Conservation (phyloP, 2,888 invertebrate species). For the Plutella xylostella region DNA sequence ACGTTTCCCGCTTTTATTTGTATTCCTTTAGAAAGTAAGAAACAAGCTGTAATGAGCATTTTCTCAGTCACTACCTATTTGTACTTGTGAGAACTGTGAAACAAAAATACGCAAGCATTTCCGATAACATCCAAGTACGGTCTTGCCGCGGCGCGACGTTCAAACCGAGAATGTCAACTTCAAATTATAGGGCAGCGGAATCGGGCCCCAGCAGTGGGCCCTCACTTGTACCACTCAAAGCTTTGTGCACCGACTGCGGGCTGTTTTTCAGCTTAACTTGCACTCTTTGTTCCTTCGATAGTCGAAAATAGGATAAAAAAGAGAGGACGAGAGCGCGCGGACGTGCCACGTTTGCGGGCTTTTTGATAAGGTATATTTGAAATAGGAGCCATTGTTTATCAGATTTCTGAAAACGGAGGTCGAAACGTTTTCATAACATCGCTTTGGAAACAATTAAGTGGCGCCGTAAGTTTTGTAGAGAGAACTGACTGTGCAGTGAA, state of each 20-base stretch:
- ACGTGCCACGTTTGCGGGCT: slow-evolving; percentile 13
- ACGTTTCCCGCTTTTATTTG: no score
- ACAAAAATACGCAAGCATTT: slow-evolving; percentile 22
- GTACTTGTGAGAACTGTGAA: no score
- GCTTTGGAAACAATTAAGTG: slow-evolving; percentile 16
- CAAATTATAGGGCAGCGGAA: slow-evolving; percentile 45
- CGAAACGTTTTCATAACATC: slow-evolving; percentile 14
- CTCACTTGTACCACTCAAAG: slow-evolving; percentile 39
- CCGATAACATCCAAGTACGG: slow-evolving; percentile 21
- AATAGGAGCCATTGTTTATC: slow-evolving; percentile 1
- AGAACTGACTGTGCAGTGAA: slow-evolving; percentile 21
- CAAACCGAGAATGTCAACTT: slow-evolving; percentile 31
- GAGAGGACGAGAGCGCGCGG: slow-evolving; percentile 17
- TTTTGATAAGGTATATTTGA: background rate
- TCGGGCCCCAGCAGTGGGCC: slow-evolving; percentile 27
- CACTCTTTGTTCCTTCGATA: slow-evolving; percentile 36
- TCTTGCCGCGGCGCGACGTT: slow-evolving; percentile 22
- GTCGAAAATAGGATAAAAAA: slow-evolving; percentile 32
- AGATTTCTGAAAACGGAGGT: slow-evolving; percentile 1
- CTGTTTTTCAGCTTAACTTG: slow-evolving; percentile 41
- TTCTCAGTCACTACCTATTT: no score
- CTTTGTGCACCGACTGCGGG: slow-evolving; percentile 35
- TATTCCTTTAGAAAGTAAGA: no score
- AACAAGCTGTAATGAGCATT: no score
- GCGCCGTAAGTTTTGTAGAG: slow-evolving; percentile 17